These are phyloP conservation scores for Aplodontia rufa DNA, from an alignment of 2,113 vertebrate species.

Conservation along the genomic window DNA sequence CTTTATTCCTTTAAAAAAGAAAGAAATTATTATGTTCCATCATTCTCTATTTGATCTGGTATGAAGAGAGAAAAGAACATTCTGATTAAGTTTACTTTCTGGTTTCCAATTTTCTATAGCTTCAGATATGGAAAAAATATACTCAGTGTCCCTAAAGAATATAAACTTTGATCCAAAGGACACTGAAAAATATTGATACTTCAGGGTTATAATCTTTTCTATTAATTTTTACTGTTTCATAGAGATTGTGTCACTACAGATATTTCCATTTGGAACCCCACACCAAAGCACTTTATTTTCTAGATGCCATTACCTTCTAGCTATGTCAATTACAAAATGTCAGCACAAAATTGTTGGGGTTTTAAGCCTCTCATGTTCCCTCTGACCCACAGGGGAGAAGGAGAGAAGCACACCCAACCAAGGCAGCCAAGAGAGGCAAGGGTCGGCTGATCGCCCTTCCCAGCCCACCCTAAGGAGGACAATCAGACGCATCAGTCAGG, in stretches of 20 bases:
- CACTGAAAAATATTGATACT: conserved; percentile 8
- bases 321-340: neutral
- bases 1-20: conserved; percentile 28
- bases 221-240: conserved; percentile 10
- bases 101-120: conserved; percentile 3
- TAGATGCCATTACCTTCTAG: neutral
- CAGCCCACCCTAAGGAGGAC: no score
- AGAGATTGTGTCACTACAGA: neutral
- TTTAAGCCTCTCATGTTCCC: no score
- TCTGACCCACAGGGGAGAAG: no score
- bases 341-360: no score
- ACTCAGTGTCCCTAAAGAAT: neutral
- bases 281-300: neutral
- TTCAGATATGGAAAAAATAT: neutral
- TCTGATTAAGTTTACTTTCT: conserved; percentile 43
- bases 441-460: no score
- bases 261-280: neutral
- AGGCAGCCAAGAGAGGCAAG: no score
- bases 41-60: neutral
- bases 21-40: neutral
- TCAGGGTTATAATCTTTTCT: conserved; percentile 5
- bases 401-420: no score
- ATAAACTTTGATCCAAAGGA: conserved; percentile 10
- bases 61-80: neutral
- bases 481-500: no score